A percentile compares a stretch with the other conserved stretches of the same genome.
Evolutionary conservation across 2,113 vertebrate genomes (phyloP).

Genomic region (Bujurquina vittata): DNA sequence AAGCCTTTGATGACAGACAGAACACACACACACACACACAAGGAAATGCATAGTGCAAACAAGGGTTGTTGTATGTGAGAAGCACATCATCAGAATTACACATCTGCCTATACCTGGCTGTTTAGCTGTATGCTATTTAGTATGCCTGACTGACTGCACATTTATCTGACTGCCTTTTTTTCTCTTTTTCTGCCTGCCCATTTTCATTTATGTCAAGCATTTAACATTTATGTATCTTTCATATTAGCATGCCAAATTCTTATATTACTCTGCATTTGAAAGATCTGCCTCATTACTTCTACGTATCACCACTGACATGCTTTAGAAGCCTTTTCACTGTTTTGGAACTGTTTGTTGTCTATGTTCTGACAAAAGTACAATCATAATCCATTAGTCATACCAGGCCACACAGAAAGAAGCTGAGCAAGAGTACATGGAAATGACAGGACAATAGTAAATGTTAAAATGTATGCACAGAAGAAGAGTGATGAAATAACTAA

Average conservation of each 20-base stretch:
- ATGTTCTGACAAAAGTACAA: no score
- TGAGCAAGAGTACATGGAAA: not conserved
- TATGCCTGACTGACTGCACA: not conserved
- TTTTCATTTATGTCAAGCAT: not conserved
- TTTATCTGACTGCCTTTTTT: not conserved
- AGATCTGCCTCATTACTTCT: not conserved
- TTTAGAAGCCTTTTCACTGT: not conserved
- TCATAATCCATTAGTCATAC: not conserved
- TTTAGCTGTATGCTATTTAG: not conserved
- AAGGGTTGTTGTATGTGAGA: conserved; percentile 67
- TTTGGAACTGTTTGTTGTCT: not conserved
- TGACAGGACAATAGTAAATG: not conserved
- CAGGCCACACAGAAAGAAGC: not conserved
- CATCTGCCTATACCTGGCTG: conserved; percentile 8
- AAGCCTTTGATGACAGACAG: conserved; percentile 74
- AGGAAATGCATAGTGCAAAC: conserved; percentile 53
- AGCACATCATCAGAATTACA: conserved; percentile 48
- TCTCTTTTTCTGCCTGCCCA: not conserved
- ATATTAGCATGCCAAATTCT: not conserved
- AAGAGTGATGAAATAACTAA: not conserved
- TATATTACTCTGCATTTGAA: not conserved
- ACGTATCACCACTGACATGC: not conserved
- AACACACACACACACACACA: conserved; percentile 24
- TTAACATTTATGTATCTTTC: not conserved
- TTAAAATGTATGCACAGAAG: not conserved